Conservation (phyloP, 2,113 vertebrate genomes). For the Crotophaga sulcirostris region DNA sequence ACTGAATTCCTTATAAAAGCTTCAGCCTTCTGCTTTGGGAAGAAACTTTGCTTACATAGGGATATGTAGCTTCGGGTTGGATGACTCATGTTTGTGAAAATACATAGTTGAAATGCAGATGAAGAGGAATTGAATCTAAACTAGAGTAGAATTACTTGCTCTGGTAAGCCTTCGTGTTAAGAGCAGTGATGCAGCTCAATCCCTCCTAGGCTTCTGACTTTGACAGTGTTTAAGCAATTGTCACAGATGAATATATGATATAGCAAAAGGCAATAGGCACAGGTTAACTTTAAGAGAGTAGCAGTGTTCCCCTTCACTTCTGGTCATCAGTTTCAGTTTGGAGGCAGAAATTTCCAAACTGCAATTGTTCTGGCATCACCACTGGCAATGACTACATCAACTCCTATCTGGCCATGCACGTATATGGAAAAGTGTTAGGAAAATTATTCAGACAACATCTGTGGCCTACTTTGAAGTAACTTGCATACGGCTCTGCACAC, state of each 20-base stretch:
- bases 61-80: background rate
- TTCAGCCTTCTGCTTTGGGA: background rate
- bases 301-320: background rate
- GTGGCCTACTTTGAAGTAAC: constrained; percentile 51
- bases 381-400: background rate
- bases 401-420: background rate
- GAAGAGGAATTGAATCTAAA: background rate
- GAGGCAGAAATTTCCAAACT: background rate
- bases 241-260: background rate
- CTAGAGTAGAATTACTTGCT: background rate
- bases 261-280: background rate
- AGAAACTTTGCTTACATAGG: background rate
- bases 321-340: background rate
- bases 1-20: background rate
- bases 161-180: background rate
- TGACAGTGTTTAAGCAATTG: background rate
- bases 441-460: constrained; percentile 53
- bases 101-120: background rate
- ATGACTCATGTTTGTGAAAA: background rate
- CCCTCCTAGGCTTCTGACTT: background rate
- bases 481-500: background rate
- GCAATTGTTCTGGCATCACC: background rate
- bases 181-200: background rate
- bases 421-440: background rate
- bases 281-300: background rate